Conservation (phyloP, 1,140 invertebrate genomes). For the Tetragonula clypearis region DNA sequence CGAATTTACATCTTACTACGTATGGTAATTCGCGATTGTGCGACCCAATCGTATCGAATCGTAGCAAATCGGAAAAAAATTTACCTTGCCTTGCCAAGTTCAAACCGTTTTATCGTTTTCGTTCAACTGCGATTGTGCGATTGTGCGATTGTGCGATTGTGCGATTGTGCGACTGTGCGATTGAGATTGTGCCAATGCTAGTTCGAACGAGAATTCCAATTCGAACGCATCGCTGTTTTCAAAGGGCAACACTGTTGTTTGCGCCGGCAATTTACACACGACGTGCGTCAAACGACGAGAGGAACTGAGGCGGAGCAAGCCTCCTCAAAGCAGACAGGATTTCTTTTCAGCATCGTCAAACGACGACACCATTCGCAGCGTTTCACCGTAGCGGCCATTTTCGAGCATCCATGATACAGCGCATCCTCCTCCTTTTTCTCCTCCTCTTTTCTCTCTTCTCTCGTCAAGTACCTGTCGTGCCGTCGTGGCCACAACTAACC, state of each 20-base stretch:
- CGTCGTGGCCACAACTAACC: background rate
- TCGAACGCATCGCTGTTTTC: background rate
- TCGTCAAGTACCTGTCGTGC: background rate
- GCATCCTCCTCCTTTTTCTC: slow-evolving; percentile 62
- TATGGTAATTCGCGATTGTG: too few species aligned
- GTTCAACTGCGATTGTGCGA: background rate
- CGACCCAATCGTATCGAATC: background rate
- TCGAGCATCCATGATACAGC: slow-evolving; percentile 67
- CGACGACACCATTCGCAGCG: slow-evolving; percentile 63
- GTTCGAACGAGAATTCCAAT: background rate
- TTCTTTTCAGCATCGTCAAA: slow-evolving; percentile 49
- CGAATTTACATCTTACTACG: too few species aligned
- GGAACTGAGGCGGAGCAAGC: slow-evolving; percentile 71
- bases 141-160: too few species aligned
- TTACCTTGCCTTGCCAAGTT: background rate
- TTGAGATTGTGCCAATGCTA: too few species aligned
- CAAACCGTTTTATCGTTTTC: background rate
- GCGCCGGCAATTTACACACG: slow-evolving; percentile 28
- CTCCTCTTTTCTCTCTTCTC: slow-evolving; percentile 7
- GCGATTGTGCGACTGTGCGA: too few species aligned
- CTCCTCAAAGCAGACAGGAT: slow-evolving; percentile 53
- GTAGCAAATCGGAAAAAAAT: background rate
- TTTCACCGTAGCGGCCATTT: slow-evolving; percentile 71
- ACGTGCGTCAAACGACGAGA: background rate
- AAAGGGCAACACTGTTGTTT: background rate